A percentile compares a stretch with the other conserved stretches of the same genome.
phyloP scores from a whole-genome alignment of 2,797 vertebrate genomes.

The Garrulus glandarius region DNA sequence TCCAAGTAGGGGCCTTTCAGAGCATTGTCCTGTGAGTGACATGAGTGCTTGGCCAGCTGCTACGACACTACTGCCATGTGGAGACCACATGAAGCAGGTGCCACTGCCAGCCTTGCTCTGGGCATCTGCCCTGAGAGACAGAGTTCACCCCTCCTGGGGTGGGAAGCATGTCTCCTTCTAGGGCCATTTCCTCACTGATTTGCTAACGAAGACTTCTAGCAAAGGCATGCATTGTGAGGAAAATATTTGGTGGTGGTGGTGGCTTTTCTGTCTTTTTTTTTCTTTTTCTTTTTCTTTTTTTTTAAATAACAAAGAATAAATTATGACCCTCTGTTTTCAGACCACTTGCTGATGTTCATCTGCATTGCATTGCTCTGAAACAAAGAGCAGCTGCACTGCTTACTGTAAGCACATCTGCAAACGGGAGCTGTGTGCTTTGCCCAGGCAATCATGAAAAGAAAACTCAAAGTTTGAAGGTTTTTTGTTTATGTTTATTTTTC shows the following conservation, averaged over 20 bases:
- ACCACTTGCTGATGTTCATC: neutral
- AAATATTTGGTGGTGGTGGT: neutral
- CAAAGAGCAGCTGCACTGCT: neutral
- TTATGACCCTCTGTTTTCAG: neutral
- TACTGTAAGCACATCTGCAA: neutral
- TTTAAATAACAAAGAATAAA: neutral
- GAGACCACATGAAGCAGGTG: neutral
- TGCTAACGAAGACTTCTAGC: neutral
- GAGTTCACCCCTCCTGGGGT: neutral
- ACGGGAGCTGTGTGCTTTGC: neutral
- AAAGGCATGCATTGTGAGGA: neutral
- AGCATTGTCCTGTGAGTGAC: neutral
- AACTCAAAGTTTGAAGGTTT: neutral
- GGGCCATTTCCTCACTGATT: neutral
- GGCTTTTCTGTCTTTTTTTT: neutral
- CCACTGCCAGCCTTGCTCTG: no score
- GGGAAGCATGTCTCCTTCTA: neutral
- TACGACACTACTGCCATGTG: neutral
- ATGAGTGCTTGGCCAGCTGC: neutral
- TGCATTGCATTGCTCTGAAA: neutral
- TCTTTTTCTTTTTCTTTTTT: neutral
- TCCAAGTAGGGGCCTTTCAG: neutral
- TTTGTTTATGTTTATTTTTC: neutral
- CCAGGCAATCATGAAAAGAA: neutral
- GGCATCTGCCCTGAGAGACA: neutral